phyloP scores from a whole-genome alignment of 2,797 vertebrate species.

The Melanitta fusca region DNA sequence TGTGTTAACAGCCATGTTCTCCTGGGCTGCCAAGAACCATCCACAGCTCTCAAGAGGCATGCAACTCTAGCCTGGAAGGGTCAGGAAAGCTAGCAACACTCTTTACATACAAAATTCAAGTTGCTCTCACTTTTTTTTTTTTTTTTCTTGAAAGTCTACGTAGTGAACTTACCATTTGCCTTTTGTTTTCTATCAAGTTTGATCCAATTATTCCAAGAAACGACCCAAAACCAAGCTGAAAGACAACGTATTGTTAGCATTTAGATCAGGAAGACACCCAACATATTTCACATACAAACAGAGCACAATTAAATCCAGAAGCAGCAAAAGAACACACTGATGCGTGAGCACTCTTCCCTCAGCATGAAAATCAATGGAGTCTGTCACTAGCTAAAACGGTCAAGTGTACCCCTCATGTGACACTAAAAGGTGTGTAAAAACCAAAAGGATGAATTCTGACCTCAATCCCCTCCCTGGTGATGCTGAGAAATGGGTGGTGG shows the following conservation, averaged over 20 bases:
- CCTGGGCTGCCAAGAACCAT: neutral
- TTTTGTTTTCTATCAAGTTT: constrained; percentile 98
- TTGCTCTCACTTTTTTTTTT: neutral
- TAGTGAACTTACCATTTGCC: constrained; percentile 94
- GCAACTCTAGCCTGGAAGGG: neutral
- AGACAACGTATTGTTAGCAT: constrained; percentile 66
- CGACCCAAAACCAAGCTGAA: constrained; percentile 96
- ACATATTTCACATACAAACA: neutral
- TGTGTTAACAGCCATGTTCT: neutral
- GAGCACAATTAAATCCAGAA: constrained; percentile 1
- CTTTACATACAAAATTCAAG: neutral
- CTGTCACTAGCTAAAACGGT: neutral
- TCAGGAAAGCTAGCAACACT: neutral
- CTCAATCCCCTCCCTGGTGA: neutral
- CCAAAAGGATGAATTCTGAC: constrained; percentile 54
- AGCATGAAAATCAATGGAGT: constrained; percentile 20
- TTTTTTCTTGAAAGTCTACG: neutral
- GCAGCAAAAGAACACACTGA: constrained; percentile 44
- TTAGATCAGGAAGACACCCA: neutral
- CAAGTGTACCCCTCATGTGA: neutral
- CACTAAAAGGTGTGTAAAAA: constrained; percentile 4
- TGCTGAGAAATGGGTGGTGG: constrained; percentile 43
- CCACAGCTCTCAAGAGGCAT: neutral
- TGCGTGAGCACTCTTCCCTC: constrained; percentile 9
- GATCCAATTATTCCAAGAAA: constrained; percentile 98